phyloP scores from a whole-genome alignment of 1,140 invertebrate genomes.

The Drosophila funebris region DNA sequence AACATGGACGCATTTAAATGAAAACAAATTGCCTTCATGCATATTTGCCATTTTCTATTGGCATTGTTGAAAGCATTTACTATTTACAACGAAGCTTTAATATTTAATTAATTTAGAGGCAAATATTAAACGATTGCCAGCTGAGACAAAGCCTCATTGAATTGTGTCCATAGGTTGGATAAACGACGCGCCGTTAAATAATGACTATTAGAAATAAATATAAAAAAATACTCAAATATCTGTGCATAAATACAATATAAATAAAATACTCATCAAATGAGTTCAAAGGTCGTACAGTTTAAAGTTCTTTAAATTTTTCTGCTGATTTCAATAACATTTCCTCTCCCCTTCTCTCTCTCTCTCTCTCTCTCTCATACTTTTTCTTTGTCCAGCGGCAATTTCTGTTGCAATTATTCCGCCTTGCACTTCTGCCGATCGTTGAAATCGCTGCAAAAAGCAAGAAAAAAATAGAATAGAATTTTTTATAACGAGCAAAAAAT shows the following conservation, averaged over 20 bases:
- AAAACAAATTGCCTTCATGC: no score
- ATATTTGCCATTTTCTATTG: no score
- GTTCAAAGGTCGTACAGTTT: background rate
- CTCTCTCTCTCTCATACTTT: no score
- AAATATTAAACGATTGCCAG: slow-evolving; percentile 21
- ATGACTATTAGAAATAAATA: background rate
- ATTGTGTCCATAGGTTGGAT: background rate
- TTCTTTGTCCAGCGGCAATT: slow-evolving; percentile 8
- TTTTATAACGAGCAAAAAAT: slow-evolving; percentile 66
- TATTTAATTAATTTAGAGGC: slow-evolving; percentile 24
- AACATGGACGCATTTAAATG: background rate
- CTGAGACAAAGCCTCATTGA: slow-evolving; percentile 21
- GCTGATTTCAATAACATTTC: background rate
- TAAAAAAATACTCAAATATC: background rate
- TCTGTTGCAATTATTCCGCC: slow-evolving; percentile 28
- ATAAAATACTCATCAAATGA: background rate
- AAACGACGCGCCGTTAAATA: background rate
- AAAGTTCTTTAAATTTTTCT: slow-evolving; percentile 3
- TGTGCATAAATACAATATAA: background rate
- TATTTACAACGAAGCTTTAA: slow-evolving; percentile 15
- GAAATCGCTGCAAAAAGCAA: slow-evolving; percentile 9
- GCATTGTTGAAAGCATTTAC: background rate
- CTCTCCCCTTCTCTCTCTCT: no score
- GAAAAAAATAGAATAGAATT: slow-evolving; percentile 17
- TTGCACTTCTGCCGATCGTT: slow-evolving; percentile 19